Evolutionary conservation across 2,888 invertebrate species (phyloP), one percentile per base, ranked within the genome.

Genomic region (Cephonodes hylas): DNA sequence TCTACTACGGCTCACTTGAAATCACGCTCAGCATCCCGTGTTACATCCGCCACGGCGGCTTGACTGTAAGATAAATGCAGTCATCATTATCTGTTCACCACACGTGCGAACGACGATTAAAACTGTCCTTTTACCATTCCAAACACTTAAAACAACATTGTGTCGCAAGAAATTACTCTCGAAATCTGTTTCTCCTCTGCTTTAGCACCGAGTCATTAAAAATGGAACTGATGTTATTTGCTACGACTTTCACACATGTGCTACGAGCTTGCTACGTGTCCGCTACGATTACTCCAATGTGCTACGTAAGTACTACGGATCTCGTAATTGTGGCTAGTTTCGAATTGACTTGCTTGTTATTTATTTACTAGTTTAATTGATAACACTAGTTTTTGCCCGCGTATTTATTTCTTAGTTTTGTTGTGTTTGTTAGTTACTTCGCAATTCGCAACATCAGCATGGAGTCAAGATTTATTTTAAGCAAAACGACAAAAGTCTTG

Each of bases 61-160:
- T 62, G 59, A 57, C 59, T 42, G 34, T 34, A 69, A 75, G 69
- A 74, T 69, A 74, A 74, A 75, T 73, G 69, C 67, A 67, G 67
- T 66, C 62, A 70, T 68, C 70, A 75, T 72, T 72, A 72, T 66
- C 70, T 70, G 68, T 67, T 59, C 23, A 34, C 15, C 53, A 53
- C 53, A 18, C 53, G 18, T 53, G 31, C 18, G 18, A 53, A 53
- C 27, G 27, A 48, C 18, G 18, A 53, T 53, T 53, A 53, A 53
- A 53, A 31, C 18, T 31, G 18, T 53, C 10, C 25, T 53, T 53
- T 53, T 53, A 31, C 18, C 5, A 31, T 53, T 4, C 31, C 31
- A 10, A 53, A 53, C 20, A 31, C 31, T 27, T 27, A 27, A 25
- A 53, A 48, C 48, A 53, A 53, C 15, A 27, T 27, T 27, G 15